Percentiles rank a stretch among this genome's conserved stretches.
Evolutionary conservation across 2,113 vertebrate species (phyloP).

Genomic region (Nymphicus hollandicus): DNA sequence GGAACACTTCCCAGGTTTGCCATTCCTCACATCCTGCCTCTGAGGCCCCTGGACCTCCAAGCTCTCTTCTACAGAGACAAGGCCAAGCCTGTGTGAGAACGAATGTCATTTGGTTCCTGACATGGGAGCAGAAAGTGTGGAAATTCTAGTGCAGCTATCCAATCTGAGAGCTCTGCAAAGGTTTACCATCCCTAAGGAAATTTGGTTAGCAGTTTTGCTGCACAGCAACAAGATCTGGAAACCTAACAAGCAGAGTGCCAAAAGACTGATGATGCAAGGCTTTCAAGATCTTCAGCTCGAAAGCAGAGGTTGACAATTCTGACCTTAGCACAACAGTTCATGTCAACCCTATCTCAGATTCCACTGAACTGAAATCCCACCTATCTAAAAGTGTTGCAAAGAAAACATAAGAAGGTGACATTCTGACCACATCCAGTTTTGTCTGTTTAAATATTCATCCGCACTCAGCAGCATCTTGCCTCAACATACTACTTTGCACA

Average conservation of each 20-base stretch:
- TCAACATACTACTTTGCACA: accelerated
- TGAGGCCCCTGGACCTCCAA: background rate
- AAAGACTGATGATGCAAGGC: background rate
- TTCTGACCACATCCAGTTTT: background rate
- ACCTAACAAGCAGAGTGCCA: background rate
- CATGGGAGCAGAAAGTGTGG: background rate
- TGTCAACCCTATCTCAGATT: background rate
- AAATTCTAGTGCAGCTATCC: background rate
- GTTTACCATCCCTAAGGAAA: background rate
- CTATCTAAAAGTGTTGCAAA: background rate
- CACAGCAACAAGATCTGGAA: background rate
- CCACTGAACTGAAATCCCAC: background rate
- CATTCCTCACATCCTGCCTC: background rate
- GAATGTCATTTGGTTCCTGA: background rate
- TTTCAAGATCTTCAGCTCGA: background rate
- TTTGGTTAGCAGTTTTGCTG: background rate
- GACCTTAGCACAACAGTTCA: background rate
- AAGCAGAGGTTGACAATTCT: background rate
- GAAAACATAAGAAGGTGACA: background rate
- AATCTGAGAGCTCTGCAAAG: background rate
- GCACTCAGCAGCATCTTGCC: background rate
- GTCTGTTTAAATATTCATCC: background rate
- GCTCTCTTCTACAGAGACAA: background rate
- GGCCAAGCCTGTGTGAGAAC: background rate
- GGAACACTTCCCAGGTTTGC: background rate